Conservation (phyloP, 2,797 vertebrate species). For the Gallirallus australis region DNA sequence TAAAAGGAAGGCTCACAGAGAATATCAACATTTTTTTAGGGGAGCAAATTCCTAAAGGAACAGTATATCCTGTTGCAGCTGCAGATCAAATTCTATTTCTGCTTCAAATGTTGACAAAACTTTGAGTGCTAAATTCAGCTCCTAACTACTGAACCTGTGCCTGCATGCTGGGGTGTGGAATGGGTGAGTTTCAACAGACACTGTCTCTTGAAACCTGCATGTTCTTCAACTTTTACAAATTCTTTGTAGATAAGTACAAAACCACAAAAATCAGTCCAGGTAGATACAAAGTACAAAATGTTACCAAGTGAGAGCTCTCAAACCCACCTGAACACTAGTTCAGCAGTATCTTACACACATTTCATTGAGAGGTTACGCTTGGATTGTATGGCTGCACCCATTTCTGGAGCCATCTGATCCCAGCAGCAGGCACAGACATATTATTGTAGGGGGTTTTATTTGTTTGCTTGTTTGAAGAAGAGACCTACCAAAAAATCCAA, state of each 20-base stretch:
- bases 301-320: not conserved
- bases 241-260: not conserved
- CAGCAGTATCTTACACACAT: not conserved
- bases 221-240: not conserved
- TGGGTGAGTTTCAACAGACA: not conserved
- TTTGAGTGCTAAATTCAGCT: not conserved
- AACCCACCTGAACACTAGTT: not conserved
- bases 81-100: not conserved
- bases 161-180: not conserved
- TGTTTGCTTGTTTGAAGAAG: not conserved
- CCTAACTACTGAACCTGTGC: not conserved
- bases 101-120: not conserved
- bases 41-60: not conserved
- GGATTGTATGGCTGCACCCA: not conserved
- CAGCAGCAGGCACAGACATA: not conserved
- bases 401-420: not conserved
- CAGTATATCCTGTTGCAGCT: not conserved
- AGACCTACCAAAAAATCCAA: not conserved
- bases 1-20: not conserved
- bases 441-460: not conserved
- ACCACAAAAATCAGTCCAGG: not conserved
- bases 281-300: not conserved
- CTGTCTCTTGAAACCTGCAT: not conserved
- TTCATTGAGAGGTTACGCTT: not conserved
- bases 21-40: not conserved